Base-by-base conservation (phyloP, 2,797 vertebrate genomes). In the Manis pentadactyla region DNA sequence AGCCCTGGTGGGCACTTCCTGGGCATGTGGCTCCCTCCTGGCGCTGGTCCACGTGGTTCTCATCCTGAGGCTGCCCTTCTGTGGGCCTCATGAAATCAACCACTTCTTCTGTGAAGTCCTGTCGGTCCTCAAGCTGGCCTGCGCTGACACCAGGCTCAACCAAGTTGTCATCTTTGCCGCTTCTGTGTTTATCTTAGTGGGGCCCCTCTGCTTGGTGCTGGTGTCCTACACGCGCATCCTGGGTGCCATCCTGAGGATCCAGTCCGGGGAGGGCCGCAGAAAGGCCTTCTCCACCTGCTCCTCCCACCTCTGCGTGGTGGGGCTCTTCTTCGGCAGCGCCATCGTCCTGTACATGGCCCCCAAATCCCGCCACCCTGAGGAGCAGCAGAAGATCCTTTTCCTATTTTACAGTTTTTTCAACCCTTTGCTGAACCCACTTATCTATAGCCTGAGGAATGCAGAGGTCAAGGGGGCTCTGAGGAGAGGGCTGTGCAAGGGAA, bases 61-160 rank as follows among this genome's bases (percentile, higher is more conserved):
- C 34, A 10, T 94, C 14, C 78, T 92, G 0, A 71, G 42, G 1
- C 19, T 97, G 55, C 90, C 91, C 6, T 97, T 96, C 77, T 96
- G 91, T 23, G 81, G 92, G 34, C 90, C 71, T 18, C 49, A 39
- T 4, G 10, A 63, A 19, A 68, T 97, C n/a, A 90, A 95, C 4
- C 97, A 97, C 37, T 90, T 98, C 37, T 98, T 97, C 88, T 98
- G 98, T 63, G 97, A 98, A 77, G 81, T 95, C 27, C 73, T 96
- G 19, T 74, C 93, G 7, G 34, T 98, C 39, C 87, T 98, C 42
- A 92, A 95, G 51, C 34, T 96, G 73, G 93, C 92, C 23, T 97
- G 97, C 15, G 91, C 79, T 8, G 96, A 97, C 12, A 96, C 88
- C 0, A 0, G 7, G 18, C 11, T 66, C 14, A 96, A 97, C 3